Conservation (phyloP, 2,888 invertebrate genomes). For the Neoascia interrupta region DNA sequence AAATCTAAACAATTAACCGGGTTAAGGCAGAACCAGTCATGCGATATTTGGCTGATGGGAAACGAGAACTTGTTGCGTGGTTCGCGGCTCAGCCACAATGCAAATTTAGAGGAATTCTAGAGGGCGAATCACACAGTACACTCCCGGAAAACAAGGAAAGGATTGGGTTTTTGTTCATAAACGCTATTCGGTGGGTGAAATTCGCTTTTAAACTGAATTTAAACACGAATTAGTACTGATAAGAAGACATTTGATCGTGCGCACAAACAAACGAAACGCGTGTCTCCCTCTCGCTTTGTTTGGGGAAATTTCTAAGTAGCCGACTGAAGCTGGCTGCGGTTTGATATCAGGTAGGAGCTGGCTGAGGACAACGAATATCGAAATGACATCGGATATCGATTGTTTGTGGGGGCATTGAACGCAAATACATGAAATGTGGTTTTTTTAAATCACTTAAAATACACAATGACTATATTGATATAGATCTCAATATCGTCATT, state of each 20-base stretch:
- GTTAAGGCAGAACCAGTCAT: too few species aligned
- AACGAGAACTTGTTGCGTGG: conserved; percentile 42
- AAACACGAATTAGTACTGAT: conserved; percentile 53
- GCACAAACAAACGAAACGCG: conserved; percentile 70
- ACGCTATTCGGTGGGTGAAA: conserved; percentile 8
- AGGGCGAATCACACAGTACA: too few species aligned
- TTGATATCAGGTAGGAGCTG: too few species aligned
- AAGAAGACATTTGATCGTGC: conserved; percentile 46
- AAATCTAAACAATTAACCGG: too few species aligned
- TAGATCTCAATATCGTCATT: too few species aligned
- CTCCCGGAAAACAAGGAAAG: too few species aligned
- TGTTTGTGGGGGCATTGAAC: conserved; percentile 7
- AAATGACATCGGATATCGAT: conserved; percentile 22
- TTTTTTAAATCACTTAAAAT: too few species aligned
- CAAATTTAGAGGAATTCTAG: too few species aligned
- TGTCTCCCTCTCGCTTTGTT: conserved; percentile 71
- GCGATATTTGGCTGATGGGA: not conserved
- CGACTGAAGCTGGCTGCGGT: conserved; percentile 51
- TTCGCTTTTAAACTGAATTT: conserved; percentile 42
- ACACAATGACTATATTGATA: too few species aligned
- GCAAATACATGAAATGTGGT: not conserved
- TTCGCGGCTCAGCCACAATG: conserved; percentile 24
- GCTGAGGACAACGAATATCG: too few species aligned
- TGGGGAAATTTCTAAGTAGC: conserved; percentile 71
- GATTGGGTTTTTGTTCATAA: too few species aligned